Conservation (phyloP, 2,797 vertebrate species). For the Lepilemur septentrionalis region DNA sequence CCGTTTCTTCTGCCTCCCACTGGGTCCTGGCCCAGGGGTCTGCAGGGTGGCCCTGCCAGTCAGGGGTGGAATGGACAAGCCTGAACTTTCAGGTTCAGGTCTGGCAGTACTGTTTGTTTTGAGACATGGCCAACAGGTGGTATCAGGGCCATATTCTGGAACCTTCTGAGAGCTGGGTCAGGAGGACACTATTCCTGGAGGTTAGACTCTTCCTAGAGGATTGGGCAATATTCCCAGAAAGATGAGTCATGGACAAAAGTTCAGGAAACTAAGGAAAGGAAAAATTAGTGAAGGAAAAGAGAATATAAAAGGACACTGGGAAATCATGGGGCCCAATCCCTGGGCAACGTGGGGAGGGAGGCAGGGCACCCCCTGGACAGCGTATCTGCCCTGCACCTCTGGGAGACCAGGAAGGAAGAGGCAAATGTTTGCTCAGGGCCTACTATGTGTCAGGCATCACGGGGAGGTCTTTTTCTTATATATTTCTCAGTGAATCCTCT, state of each 20-base stretch:
- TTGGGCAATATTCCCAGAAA: neutral
- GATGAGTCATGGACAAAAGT: neutral
- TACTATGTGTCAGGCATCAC: neutral
- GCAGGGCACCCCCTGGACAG: neutral
- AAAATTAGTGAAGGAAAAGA: neutral
- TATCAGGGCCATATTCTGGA: neutral
- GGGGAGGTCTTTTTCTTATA: neutral
- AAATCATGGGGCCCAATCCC: neutral
- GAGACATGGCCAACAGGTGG: neutral
- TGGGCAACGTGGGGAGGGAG: neutral
- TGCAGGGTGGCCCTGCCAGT: neutral
- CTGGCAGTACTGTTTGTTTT: neutral
- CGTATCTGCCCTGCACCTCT: neutral
- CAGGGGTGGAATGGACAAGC: neutral
- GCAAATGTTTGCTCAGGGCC: neutral
- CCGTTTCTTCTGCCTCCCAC: neutral
- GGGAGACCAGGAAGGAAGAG: neutral
- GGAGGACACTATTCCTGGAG: neutral
- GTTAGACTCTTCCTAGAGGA: neutral
- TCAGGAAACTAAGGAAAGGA: neutral
- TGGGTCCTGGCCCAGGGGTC: neutral
- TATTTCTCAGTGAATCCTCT: neutral
- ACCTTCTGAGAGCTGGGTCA: neutral
- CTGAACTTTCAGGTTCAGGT: neutral
- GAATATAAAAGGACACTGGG: neutral